Percentiles rank a stretch among this genome's conserved stretches.
phyloP scores from a whole-genome alignment of 1,140 invertebrate species.

The Formica exsecta region DNA sequence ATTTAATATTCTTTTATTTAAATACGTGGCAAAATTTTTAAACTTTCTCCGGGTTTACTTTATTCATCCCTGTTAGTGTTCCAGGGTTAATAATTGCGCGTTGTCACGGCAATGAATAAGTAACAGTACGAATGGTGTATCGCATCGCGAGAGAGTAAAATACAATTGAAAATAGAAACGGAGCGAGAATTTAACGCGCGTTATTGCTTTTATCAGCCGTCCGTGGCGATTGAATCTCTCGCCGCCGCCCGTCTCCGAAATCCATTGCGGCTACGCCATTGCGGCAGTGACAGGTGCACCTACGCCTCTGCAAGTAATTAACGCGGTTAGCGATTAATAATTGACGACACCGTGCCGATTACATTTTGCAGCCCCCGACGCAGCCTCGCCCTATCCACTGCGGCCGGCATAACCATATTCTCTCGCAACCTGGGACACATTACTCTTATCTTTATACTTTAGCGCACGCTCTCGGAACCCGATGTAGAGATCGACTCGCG shows the following conservation, averaged over 20 bases:
- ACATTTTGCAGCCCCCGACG: constrained; percentile 83
- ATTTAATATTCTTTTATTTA: background rate
- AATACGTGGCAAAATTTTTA: background rate
- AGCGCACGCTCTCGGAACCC: background rate
- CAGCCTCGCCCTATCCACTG: constrained; percentile 71
- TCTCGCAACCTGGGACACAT: constrained; percentile 74
- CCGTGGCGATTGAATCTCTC: constrained; percentile 38
- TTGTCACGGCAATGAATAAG: background rate
- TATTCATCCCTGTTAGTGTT: too few relatives aligned
- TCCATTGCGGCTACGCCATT: constrained; percentile 76
- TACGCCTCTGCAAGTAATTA: constrained; percentile 83
- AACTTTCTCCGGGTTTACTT: too few relatives aligned
- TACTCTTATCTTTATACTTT: constrained; percentile 76
- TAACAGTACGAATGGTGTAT: background rate
- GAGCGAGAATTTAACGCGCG: constrained; percentile 54
- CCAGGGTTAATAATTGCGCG: too few relatives aligned
- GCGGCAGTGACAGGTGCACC: constrained; percentile 80
- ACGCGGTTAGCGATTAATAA: constrained; percentile 85
- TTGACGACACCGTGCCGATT: constrained; percentile 84
- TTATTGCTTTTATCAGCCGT: constrained; percentile 53
- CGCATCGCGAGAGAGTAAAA: too few relatives aligned
- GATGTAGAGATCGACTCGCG: too few relatives aligned
- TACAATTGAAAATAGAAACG: constrained; percentile 16
- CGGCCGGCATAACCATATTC: constrained; percentile 73
- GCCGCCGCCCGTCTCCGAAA: constrained; percentile 54